Conservation (phyloP, 1,140 invertebrate genomes). For the Cepaea nemoralis region DNA sequence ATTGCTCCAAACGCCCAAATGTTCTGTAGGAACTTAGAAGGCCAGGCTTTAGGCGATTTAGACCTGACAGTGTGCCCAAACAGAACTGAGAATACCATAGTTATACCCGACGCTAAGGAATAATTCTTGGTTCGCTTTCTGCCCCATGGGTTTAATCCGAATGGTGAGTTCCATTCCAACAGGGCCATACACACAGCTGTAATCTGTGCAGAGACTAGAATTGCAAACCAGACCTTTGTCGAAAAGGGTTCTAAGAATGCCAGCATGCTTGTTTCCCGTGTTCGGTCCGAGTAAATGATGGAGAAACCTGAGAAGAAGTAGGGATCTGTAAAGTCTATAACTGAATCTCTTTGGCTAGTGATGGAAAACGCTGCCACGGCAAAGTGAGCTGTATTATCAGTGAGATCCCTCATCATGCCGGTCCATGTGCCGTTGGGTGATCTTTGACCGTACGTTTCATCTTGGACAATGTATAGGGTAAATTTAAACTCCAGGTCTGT, state of each 20-base stretch:
- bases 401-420: conserved; percentile 87
- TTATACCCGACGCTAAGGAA: conserved; percentile 83
- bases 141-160: conserved; percentile 95
- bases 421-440: conserved; percentile 78
- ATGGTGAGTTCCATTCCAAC: conserved; percentile 93
- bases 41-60: conserved; percentile 96
- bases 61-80: conserved; percentile 94
- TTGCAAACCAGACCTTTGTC: conserved; percentile 88
- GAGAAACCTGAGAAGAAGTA: conserved; percentile 88
- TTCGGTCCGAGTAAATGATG: conserved; percentile 65
- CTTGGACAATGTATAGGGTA: conserved; percentile 87
- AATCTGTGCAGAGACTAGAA: conserved; percentile 88
- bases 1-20: conserved; percentile 95
- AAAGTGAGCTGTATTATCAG: conserved; percentile 88
- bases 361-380: conserved; percentile 90
- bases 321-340: conserved; percentile 91
- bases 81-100: conserved; percentile 93
- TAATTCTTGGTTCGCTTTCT: conserved; percentile 93
- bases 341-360: conserved; percentile 77
- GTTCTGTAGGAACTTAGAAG: conserved; percentile 85
- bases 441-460: conserved; percentile 74
- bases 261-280: conserved; percentile 86
- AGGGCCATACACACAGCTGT: conserved; percentile 91
- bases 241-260: conserved; percentile 92
- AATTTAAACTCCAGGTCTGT: conserved; percentile 89